Evolutionary conservation across 2,113 vertebrate species (phyloP).

Genomic region (Catharus minimus): DNA sequence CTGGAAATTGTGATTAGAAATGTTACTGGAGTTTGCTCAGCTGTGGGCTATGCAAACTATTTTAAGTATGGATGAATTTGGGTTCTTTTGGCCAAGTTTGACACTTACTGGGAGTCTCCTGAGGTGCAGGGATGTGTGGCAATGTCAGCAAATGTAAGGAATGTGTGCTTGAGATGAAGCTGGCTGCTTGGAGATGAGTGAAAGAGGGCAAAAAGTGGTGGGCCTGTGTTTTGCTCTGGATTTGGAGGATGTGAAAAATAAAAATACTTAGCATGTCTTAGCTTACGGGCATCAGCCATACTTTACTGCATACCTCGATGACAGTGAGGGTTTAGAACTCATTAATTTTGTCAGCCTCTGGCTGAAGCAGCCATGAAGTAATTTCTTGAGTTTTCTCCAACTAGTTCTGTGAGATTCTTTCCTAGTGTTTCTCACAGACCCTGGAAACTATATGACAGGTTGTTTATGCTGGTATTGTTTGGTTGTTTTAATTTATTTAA

Average conservation of each 20-base stretch:
- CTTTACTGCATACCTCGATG: not conserved
- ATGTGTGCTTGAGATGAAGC: accelerated
- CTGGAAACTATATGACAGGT: conserved; percentile 35
- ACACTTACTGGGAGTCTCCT: not conserved
- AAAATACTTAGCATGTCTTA: not conserved
- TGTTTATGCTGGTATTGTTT: not conserved
- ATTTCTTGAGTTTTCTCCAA: not conserved
- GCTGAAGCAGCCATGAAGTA: not conserved
- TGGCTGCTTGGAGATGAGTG: not conserved
- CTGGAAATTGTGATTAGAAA: not conserved
- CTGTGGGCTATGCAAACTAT: not conserved
- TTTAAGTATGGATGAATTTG: not conserved
- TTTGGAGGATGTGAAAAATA: not conserved
- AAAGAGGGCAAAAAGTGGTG: not conserved
- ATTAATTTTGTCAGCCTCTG: not conserved
- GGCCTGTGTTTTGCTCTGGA: not conserved
- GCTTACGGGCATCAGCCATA: not conserved
- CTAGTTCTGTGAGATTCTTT: conserved; percentile 44
- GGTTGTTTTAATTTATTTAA: conserved; percentile 6
- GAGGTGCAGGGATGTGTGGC: not conserved
- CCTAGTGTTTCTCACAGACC: not conserved
- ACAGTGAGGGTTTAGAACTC: not conserved
- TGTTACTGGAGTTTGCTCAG: not conserved
- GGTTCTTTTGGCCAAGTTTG: not conserved
- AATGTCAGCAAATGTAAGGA: accelerated